A percentile compares a stretch with the other conserved stretches of the same genome.
phyloP scores from a whole-genome alignment of 1,140 invertebrate genomes.

The Sycophaga agraensis region DNA sequence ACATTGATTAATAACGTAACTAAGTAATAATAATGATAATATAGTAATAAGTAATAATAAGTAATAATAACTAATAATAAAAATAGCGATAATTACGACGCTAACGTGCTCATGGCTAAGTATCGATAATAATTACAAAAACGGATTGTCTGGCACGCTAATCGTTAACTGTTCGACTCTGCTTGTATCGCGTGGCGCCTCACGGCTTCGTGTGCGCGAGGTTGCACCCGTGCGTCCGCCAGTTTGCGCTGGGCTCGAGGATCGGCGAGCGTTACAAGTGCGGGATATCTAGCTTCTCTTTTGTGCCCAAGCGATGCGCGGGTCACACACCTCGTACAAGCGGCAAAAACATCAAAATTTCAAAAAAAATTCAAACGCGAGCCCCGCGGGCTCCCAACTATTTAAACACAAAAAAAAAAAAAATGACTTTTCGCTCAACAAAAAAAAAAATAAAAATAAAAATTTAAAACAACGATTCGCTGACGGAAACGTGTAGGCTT shows the following conservation, averaged over 20 bases:
- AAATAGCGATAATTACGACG: conserved; percentile 36
- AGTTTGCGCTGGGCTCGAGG: no score
- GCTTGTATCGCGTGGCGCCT: no score
- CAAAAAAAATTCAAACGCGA: conserved; percentile 18
- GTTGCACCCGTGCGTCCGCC: no score
- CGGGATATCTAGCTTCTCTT: not conserved
- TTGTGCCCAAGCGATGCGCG: conserved; percentile 21
- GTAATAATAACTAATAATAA: conserved; percentile 38
- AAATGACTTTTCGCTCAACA: conserved; percentile 20
- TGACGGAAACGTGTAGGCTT: not conserved
- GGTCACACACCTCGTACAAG: not conserved
- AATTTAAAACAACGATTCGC: not conserved
- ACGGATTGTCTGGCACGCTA: conserved; percentile 42
- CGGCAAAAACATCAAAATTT: conserved; percentile 3
- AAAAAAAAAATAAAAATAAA: conserved; percentile 1
- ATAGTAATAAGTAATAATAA: conserved; percentile 48
- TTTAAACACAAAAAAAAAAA: not conserved
- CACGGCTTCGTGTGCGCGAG: no score
- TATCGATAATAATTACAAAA: conserved; percentile 49
- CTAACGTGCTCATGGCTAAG: conserved; percentile 39
- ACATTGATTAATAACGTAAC: conserved; percentile 58
- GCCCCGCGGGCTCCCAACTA: not conserved
- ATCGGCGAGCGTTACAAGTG: no score
- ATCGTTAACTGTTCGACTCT: conserved; percentile 31
- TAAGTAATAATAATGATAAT: conserved; percentile 48